Conservation (phyloP, 2,113 vertebrate genomes). For the Rhinopomastus cyanomelas region DNA sequence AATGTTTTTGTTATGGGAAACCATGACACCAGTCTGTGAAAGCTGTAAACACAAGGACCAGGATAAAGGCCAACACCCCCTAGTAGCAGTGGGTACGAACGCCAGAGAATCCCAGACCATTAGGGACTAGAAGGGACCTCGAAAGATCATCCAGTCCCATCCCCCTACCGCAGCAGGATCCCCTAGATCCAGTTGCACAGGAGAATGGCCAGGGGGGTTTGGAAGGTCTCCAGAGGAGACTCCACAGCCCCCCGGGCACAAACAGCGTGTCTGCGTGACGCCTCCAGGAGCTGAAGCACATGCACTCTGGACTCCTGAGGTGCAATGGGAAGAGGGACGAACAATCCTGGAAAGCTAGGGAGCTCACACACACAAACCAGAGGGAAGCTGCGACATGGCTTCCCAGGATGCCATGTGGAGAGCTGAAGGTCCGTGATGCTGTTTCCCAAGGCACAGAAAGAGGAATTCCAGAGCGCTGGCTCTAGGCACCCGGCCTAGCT, state of each 20-base stretch:
- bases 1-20: background rate
- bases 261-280: accelerated
- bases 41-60: background rate
- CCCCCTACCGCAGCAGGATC: no score
- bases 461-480: background rate
- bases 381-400: background rate
- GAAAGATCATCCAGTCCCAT: no score
- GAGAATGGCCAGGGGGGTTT: no score
- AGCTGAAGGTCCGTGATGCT: accelerated
- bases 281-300: background rate
- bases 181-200: no score
- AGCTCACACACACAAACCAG: background rate
- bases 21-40: background rate
- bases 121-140: no score
- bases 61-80: background rate
- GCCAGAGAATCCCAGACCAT: no score
- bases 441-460: background rate
- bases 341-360: background rate
- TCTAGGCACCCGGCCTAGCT: background rate
- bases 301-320: background rate
- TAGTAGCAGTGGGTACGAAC: background rate
- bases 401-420: accelerated
- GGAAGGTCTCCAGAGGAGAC: no score
- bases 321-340: background rate
- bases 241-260: no score